Evolutionary conservation across 1,140 invertebrate genomes (phyloP).

Genomic region (Pogonomyrmex californicus): DNA sequence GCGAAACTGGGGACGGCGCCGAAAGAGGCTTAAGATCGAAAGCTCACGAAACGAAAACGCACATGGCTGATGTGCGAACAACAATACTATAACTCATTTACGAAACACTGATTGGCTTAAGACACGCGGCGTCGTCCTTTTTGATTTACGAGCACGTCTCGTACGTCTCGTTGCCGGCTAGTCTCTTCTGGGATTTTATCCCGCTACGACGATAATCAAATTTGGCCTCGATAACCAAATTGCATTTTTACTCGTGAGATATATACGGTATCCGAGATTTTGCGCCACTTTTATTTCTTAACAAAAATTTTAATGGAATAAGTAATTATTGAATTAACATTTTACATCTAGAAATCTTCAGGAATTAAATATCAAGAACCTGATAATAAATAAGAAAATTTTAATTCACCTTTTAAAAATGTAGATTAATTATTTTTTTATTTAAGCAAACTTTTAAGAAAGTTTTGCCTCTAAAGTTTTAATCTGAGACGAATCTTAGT

Average conservation of each 20-base stretch:
- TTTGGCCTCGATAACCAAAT: slow-evolving; percentile 16
- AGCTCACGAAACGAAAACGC: background rate
- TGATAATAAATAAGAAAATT: background rate
- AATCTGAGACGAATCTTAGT: background rate
- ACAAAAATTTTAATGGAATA: background rate
- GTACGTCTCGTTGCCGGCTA: background rate
- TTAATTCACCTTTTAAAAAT: background rate
- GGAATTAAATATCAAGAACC: background rate
- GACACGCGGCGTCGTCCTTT: background rate
- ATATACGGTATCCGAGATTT: background rate
- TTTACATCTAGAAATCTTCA: background rate
- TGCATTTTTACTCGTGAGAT: background rate
- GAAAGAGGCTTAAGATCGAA: slow-evolving; percentile 17
- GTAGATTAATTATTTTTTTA: background rate
- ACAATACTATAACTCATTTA: slow-evolving; percentile 51
- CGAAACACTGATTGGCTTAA: slow-evolving; percentile 37
- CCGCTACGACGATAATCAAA: background rate
- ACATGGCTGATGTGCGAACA: slow-evolving; percentile 9
- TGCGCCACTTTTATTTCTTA: background rate
- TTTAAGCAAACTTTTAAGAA: background rate
- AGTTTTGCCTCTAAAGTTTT: background rate
- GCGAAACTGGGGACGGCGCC: background rate
- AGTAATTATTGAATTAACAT: background rate
- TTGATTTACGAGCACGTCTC: slow-evolving; percentile 39
- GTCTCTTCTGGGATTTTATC: slow-evolving; percentile 25